Evolutionary conservation across 2,888 invertebrate species (phyloP), one percentile per base, ranked within the genome.

Genomic region (Ophioninae sp.): DNA sequence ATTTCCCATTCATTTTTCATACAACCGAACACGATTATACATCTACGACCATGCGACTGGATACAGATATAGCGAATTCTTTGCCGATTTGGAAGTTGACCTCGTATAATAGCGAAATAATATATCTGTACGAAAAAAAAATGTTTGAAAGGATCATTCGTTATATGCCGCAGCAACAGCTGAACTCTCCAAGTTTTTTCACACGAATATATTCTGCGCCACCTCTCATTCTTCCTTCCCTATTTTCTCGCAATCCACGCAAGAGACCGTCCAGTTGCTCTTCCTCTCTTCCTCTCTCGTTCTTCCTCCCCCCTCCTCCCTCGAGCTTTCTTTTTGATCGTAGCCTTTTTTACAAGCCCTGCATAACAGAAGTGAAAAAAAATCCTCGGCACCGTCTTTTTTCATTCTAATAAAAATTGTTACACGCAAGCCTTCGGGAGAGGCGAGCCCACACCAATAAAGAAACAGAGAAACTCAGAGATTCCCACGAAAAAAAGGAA

Each of bases 121-220:
- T 63, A 79, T 37, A 76, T 76, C 39, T 76, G 73, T 72, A 78
- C 76, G 67, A 61, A 79, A 39, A 67, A 67, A 67, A 67, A 75
- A 41, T 39, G 41, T 20, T 30, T 30, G 51, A 30, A 83, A 79
- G 79, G 73, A 80, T 80, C 67, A 83, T 83, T 80, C 44, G 72
- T 83, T 75, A 79, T 77, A 83, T 69, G 44, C 44, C 37, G 51
- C 65, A 77, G 81, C 65, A 77, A 30, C 68, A 39, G 74, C 74
- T 63, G 69, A 64, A 59, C 69, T 69, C 30, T 39, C 37, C 30
- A 67, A 17, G 17, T 72, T 81, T 81, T 84, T 72, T 79, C 73
- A 51, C 74, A 79, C 74, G 69, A 37, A 65, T 65, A 74, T 74
- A 64, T 39, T n/a, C 20, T 9, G 37, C 74, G 37, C 73, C 22